phyloP scores from a whole-genome alignment of 1,140 invertebrate genomes.

The Proctacanthus coquilletti region DNA sequence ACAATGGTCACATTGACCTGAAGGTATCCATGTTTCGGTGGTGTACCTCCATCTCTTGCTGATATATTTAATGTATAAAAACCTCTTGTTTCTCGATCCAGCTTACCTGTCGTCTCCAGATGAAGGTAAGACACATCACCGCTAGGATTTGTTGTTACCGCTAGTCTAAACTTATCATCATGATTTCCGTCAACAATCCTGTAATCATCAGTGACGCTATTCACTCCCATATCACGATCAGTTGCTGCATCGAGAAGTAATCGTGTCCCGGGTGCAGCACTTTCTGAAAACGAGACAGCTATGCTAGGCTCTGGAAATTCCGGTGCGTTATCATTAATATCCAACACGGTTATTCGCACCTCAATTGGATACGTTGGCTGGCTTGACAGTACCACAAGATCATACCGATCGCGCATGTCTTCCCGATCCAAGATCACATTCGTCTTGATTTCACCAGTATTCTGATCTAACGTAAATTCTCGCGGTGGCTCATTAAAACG shows the following conservation, averaged over 20 bases:
- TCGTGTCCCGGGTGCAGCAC: slow-evolving; percentile 70
- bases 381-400: slow-evolving; percentile 76
- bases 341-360: slow-evolving; percentile 67
- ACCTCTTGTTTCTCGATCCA: slow-evolving; percentile 74
- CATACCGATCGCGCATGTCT: slow-evolving; percentile 63
- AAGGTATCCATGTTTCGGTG: slow-evolving; percentile 65
- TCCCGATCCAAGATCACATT: slow-evolving; percentile 69
- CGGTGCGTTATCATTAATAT: slow-evolving; percentile 81
- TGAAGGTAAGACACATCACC: slow-evolving; percentile 80
- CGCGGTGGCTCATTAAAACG: slow-evolving; percentile 78
- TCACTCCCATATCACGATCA: slow-evolving; percentile 70
- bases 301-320: slow-evolving; percentile 79
- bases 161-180: slow-evolving; percentile 72
- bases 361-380: slow-evolving; percentile 88
- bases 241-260: slow-evolving; percentile 74
- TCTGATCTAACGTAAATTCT: slow-evolving; percentile 65
- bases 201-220: slow-evolving; percentile 76
- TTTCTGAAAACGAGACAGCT: slow-evolving; percentile 77
- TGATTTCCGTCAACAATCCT: slow-evolving; percentile 74
- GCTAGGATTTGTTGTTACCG: slow-evolving; percentile 72
- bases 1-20: slow-evolving; percentile 81
- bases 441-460: slow-evolving; percentile 68
- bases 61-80: slow-evolving; percentile 80
- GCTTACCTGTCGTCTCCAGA: slow-evolving; percentile 72
- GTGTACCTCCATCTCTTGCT: slow-evolving; percentile 69